These are phyloP conservation scores for Cataglyphis livida DNA, from an alignment of 2,888 invertebrate genomes.

Conservation along the genomic window DNA sequence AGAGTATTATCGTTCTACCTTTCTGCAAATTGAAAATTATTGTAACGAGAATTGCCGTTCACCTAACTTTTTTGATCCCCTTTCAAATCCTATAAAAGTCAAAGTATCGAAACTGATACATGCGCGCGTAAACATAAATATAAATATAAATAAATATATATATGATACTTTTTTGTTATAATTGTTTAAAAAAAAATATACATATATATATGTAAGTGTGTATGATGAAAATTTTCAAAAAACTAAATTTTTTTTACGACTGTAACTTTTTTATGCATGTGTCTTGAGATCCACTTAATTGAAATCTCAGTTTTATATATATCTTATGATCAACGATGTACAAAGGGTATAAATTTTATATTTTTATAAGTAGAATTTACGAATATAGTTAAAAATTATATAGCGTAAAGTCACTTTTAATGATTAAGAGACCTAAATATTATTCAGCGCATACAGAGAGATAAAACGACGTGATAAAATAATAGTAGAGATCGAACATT, in stretches of 20 bases:
- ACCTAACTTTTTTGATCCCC: background rate
- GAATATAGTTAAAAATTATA: background rate
- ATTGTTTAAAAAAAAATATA: background rate
- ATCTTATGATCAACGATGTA: background rate
- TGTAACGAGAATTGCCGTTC: background rate
- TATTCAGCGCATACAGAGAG: slow-evolving; percentile 41
- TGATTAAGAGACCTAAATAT: background rate
- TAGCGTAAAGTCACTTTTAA: background rate
- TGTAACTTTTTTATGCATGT: background rate
- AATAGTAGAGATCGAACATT: background rate
- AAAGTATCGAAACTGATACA: background rate
- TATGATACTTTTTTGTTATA: background rate
- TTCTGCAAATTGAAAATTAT: slow-evolving; percentile 40
- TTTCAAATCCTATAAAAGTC: background rate
- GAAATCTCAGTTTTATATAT: background rate
- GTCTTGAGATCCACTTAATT: background rate
- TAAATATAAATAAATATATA: too few relatives aligned
- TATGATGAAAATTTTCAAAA: background rate
- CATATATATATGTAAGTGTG: background rate
- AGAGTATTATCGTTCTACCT: slow-evolving; percentile 41
- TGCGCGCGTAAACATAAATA: background rate
- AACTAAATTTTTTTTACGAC: background rate
- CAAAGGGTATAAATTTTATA: background rate
- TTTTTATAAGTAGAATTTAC: background rate
- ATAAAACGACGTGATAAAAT: slow-evolving; percentile 29